Base-by-base conservation (phyloP, 2,113 vertebrate genomes). In the Struthio camelus region DNA sequence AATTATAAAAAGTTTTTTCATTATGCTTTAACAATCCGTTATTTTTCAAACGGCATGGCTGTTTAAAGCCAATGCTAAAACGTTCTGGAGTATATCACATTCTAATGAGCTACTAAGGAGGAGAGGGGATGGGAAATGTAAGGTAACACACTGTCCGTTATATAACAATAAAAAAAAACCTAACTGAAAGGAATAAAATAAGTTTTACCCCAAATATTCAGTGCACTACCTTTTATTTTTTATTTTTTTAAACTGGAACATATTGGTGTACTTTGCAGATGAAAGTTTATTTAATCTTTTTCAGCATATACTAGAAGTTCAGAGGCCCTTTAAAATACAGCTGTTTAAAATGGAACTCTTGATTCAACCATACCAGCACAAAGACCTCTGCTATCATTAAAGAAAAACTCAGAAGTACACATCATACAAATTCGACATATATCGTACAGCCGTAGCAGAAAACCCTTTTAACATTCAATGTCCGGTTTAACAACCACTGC, bases 391-490 rank as follows among this genome's bases (percentile, higher is more conserved):
- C 88, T 89, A 92, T 80, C 73, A 83, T 96, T 95, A 75, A 96
- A 91, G 90, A 71, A 91, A 94, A 87, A 42, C 91, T 82, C 95
- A 96, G 91, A 95, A 85, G 3, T 96, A 94, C 91, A 91, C 40
- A 94, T 94, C 82, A 95, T 97, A 97, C 94, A 97, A 96, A 95
- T 95, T 89, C 18, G 0, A 97, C 91, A 95, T 73, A 87, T 75
- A 90, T 91, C 96, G 91, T 96, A 96, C 94, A 97, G 75, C 82
- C 93, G 87, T 11, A 79, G 95, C 82, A 87, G 89, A 95, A 96
- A 96, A 93, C 87, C 95, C 91, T 89, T 96, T 95, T 90, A 97
- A 97, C 95, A 97, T 94, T 89, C 89, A 80, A 91, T 94, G 97
- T 97, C 94, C 95, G 67, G 94, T 94, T 85, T 80, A 89, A 94